Base-by-base conservation (phyloP, 1,140 invertebrate species). In the Trichoplusia ni region DNA sequence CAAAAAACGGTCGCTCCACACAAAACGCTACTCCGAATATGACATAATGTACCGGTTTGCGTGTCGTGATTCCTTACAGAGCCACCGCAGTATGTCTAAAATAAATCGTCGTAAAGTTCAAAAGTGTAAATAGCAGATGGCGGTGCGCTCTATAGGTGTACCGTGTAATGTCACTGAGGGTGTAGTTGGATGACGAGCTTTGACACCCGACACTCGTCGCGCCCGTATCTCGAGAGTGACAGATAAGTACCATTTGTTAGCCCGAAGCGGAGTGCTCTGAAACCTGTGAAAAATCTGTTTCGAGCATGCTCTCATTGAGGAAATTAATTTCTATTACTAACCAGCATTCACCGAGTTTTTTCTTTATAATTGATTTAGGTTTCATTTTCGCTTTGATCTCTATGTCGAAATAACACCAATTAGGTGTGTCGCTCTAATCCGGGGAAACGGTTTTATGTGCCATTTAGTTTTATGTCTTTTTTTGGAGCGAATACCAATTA, bases 181-280 rank as follows among this genome's bases (percentile, higher is more conserved):
- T 33, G 37, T 64, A 68, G 71, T 72, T 77, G 62, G 73, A 75
- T 73, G 77, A 83, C 77, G 71, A 69, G 75, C 68, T 71, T 64
- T 71, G 74, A 77, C 77, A 72, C 64, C 70, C 64, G 67, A 74
- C 75, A 76, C 78, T 75, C 69, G 73, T 73, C 75, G 62, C 64
- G 67, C 67, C 65, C 75, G 71, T 81, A 79, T 84, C 78, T 82
- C 65, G 62, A 64, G 68, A 69, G 75, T 75, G 75, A 72, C 67
- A 73, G 74, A 84, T 81, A 84, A 82, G 75, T 62, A 73, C 68
- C 79, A 77, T 80, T 81, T 81, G 77, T 80, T 80, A 65, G 73
- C 60, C 67, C 59, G 49, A 66, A 49, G 25, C 27, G 53, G 37
- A 51, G 25, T 18, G 29, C 46, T 35, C 31, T 67, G 70, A 73